Percentiles rank a stretch among this genome's conserved stretches.
Evolutionary conservation across 2,797 vertebrate genomes (phyloP).

Genomic region (Lerista edwardsae): DNA sequence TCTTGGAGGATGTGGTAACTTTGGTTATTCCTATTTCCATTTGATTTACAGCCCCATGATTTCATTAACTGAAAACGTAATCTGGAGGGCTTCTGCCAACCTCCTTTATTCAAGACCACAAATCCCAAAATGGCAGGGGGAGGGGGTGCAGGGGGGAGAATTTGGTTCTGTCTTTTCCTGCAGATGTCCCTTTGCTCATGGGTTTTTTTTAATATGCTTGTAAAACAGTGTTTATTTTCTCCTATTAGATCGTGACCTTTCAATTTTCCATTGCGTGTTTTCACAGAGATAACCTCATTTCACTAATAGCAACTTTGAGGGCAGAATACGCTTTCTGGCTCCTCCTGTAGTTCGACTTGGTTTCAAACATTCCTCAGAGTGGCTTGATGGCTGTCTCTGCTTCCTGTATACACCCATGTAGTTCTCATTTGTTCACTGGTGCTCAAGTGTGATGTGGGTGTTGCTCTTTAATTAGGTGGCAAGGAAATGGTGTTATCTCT

Average conservation of each 20-base stretch:
- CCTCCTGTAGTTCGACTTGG: conserved; percentile 7
- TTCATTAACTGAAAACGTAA: conserved; percentile 72
- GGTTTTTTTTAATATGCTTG: conserved; percentile 42
- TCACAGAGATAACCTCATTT: conserved; percentile 45
- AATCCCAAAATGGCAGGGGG: conserved; percentile 70
- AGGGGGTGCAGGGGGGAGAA: conserved; percentile 53
- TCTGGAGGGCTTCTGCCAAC: conserved; percentile 64
- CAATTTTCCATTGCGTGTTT: conserved; percentile 49
- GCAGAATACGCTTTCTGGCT: conserved; percentile 22
- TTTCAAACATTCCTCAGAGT: conserved; percentile 31
- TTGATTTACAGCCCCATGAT: conserved; percentile 78
- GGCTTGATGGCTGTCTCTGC: not conserved
- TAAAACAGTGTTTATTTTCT: conserved; percentile 60
- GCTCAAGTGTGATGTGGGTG: conserved; percentile 18
- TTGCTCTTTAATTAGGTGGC: conserved; percentile 32
- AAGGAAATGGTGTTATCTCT: conserved; percentile 48
- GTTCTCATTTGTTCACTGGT: conserved; percentile 28
- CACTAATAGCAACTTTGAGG: conserved; percentile 38
- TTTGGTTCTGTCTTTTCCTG: conserved; percentile 66
- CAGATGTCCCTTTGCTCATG: conserved; percentile 62
- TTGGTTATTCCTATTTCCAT: conserved; percentile 72
- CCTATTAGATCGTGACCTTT: conserved; percentile 53
- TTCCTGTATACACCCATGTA: not conserved
- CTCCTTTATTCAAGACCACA: conserved; percentile 67
- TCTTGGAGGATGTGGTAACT: conserved; percentile 73